Percentiles rank a stretch among this genome's conserved stretches.
phyloP scores from a whole-genome alignment of 30 jellyfish, hydroid and myxozoan genomes.

The Haliclystus octoradiatus region DNA sequence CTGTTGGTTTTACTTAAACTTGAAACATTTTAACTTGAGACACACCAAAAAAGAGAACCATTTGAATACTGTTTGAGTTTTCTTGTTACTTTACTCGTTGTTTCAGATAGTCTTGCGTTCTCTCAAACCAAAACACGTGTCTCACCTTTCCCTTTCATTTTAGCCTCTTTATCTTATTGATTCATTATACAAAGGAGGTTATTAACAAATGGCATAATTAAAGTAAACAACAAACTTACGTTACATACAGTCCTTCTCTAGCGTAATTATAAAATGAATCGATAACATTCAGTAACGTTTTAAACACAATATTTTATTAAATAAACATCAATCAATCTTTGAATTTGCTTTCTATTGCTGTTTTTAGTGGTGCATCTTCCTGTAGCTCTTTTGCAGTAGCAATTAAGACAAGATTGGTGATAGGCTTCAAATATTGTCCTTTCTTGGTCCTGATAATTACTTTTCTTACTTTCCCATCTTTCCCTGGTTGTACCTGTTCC shows the following conservation, averaged over 20 bases:
- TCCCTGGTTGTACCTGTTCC: conserved; percentile 1
- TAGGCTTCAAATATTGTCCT: not conserved
- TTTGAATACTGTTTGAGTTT: not conserved
- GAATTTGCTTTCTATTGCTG: not conserved
- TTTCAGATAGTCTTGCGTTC: not conserved
- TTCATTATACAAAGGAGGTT: not conserved
- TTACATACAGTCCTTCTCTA: conserved; percentile 1
- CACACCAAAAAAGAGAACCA: not conserved
- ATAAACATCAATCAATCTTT: not conserved
- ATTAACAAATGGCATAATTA: not conserved
- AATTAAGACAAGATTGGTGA: not conserved
- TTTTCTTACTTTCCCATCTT: not conserved
- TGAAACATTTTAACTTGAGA: not conserved
- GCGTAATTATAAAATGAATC: not conserved
- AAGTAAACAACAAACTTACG: not conserved
- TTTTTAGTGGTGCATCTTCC: not conserved
- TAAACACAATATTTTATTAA: not conserved
- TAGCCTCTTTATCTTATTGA: not conserved
- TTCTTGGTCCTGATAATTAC: not conserved
- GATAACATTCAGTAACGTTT: not conserved
- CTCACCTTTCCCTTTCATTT: not conserved
- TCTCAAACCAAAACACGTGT: not conserved
- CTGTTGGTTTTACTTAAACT: not conserved
- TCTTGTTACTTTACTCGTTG: not conserved
- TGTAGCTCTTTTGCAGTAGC: not conserved